A percentile compares a stretch with the other conserved stretches of the same genome.
These are phyloP conservation scores for Phaethornis superciliosus DNA, from an alignment of 2,113 vertebrate genomes.

Conservation along the genomic window DNA sequence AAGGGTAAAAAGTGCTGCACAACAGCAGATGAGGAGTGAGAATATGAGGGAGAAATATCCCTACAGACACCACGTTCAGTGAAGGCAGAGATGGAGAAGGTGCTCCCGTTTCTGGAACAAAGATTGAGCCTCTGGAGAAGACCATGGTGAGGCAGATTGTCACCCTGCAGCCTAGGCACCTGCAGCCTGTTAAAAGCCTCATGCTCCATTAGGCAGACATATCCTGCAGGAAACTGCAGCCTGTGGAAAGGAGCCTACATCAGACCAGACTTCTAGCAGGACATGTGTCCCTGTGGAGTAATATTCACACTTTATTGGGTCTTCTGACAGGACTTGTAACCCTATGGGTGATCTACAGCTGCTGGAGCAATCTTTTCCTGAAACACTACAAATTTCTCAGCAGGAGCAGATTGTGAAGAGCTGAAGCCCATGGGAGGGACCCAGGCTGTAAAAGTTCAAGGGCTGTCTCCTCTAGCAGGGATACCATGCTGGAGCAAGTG, in stretches of 20 bases:
- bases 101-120: fast-evolving
- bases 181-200: neutral
- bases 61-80: neutral
- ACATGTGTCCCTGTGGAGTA: neutral
- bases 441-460: neutral
- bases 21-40: neutral
- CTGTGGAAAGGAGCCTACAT: neutral
- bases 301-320: too few species aligned
- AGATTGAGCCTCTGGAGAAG: neutral
- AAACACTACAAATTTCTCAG: fast-evolving
- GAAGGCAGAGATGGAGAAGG: neutral
- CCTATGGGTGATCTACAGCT: fast-evolving
- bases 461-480: neutral
- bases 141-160: neutral
- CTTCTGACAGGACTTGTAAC: neutral
- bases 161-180: too few species aligned
- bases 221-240: neutral
- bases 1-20: neutral
- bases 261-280: neutral
- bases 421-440: neutral
- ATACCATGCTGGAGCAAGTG: neutral
- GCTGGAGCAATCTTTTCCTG: neutral
- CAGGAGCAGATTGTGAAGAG: neutral
- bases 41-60: neutral
- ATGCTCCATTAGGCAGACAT: neutral